These are phyloP conservation scores for Sarcophaga variegata DNA, from an alignment of 2,888 invertebrate genomes.

Conservation along the genomic window DNA sequence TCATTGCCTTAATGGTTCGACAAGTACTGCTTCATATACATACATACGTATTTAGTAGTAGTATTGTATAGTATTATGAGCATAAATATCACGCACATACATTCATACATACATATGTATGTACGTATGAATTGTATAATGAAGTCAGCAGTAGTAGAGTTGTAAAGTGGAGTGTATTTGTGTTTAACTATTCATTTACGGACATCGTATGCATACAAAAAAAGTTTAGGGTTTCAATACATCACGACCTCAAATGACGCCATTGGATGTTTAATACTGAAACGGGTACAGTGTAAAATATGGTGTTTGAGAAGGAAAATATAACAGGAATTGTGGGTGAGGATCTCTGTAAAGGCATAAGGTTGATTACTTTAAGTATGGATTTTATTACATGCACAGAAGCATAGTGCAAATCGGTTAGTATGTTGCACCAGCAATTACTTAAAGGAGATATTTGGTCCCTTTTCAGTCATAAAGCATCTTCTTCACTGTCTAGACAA, in stretches of 20 bases:
- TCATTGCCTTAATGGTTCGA: constrained; percentile 79
- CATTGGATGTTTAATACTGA: not conserved
- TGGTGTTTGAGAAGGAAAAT: not conserved
- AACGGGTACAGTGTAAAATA: not conserved
- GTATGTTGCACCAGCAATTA: too few species aligned
- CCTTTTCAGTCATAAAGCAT: too few species aligned
- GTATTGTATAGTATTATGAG: constrained; percentile 33
- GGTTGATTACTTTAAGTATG: too few species aligned
- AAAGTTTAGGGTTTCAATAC: constrained; percentile 56
- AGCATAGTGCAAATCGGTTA: too few species aligned
- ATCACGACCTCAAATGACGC: not conserved
- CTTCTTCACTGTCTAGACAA: too few species aligned
- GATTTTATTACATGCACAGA: too few species aligned
- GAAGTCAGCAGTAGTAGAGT: constrained; percentile 29
- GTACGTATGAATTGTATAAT: not conserved
- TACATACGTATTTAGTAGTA: not conserved
- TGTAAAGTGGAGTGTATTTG: constrained; percentile 46
- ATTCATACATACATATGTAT: constrained; percentile 1
- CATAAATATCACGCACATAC: constrained; percentile 28
- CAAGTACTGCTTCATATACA: constrained; percentile 55
- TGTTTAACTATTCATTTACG: constrained; percentile 60
- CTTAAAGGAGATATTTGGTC: too few species aligned
- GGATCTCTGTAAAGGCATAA: too few species aligned
- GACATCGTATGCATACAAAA: constrained; percentile 61
- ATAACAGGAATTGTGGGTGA: too few species aligned